These are phyloP conservation scores for Thinocorus orbignyianus DNA, from an alignment of 2,113 vertebrate species.

Conservation along the genomic window DNA sequence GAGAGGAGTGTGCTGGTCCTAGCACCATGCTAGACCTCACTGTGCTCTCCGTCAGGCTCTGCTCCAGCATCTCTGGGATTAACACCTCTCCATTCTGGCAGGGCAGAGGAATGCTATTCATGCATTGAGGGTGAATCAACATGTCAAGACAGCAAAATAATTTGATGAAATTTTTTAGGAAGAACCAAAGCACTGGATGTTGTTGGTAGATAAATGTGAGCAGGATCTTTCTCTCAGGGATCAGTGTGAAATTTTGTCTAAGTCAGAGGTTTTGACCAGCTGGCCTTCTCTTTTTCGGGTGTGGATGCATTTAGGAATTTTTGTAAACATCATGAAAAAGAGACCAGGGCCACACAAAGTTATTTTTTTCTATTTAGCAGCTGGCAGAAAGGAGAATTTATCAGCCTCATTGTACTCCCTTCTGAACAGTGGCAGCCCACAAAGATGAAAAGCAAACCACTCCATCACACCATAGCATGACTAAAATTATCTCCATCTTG, in stretches of 20 bases:
- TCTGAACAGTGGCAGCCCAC: background rate
- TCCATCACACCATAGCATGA: background rate
- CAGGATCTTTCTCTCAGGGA: background rate
- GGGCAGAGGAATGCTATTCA: background rate
- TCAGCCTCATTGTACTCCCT: background rate
- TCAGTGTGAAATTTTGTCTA: background rate
- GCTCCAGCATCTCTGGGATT: background rate
- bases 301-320: background rate
- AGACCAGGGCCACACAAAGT: background rate
- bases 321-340: background rate
- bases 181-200: background rate
- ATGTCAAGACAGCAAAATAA: background rate
- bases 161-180: background rate
- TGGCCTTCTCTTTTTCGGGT: background rate
- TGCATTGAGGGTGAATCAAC: background rate
- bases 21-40: background rate
- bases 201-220: background rate
- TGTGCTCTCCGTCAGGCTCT: background rate
- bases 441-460: slow-evolving; percentile 24
- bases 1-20: background rate
- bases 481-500: slow-evolving; percentile 12
- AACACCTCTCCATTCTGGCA: background rate
- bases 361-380: background rate
- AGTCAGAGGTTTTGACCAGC: background rate
- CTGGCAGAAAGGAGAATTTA: background rate